Percentiles rank a stretch among this genome's conserved stretches.
phyloP scores from a whole-genome alignment of 2,113 vertebrate species.

The Gasterosteus aculeatus region DNA sequence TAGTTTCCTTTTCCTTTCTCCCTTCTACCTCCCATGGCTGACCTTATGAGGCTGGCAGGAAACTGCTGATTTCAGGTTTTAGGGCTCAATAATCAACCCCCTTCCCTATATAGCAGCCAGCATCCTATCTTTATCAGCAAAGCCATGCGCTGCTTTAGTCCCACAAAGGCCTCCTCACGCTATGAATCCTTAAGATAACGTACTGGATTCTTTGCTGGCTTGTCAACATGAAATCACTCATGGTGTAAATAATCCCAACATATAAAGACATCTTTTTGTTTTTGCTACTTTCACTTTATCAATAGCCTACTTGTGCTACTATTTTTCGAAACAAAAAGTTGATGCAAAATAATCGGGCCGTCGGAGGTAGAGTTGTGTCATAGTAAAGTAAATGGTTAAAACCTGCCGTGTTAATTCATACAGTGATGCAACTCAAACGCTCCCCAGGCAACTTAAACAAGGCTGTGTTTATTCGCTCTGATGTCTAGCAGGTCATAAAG shows the following conservation, averaged over 20 bases:
- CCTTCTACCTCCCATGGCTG: constrained; percentile 42
- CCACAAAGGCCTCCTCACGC: constrained; percentile 30
- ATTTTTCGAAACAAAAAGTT: neutral
- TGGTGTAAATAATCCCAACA: neutral
- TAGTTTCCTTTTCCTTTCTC: constrained; percentile 13
- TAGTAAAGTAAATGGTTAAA: neutral
- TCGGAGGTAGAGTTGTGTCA: constrained; percentile 13
- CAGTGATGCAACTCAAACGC: constrained; percentile 2
- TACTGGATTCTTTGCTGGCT: constrained; percentile 1
- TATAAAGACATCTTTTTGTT: neutral
- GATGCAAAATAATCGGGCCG: neutral
- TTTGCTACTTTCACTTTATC: neutral
- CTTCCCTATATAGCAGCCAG: constrained; percentile 39
- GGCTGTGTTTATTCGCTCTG: neutral
- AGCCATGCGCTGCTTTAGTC: neutral
- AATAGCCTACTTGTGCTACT: neutral
- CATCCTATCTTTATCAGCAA: constrained; percentile 70
- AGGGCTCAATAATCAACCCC: constrained; percentile 25
- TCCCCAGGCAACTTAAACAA: neutral
- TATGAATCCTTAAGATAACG: constrained; percentile 35
- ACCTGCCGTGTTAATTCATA: neutral
- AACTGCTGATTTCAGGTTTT: constrained; percentile 71
- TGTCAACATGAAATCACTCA: neutral
- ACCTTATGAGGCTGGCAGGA: constrained; percentile 66
- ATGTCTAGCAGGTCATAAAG: constrained; percentile 7